Conservation (phyloP, 2,888 invertebrate genomes). For the Pseudanteris insignis region DNA sequence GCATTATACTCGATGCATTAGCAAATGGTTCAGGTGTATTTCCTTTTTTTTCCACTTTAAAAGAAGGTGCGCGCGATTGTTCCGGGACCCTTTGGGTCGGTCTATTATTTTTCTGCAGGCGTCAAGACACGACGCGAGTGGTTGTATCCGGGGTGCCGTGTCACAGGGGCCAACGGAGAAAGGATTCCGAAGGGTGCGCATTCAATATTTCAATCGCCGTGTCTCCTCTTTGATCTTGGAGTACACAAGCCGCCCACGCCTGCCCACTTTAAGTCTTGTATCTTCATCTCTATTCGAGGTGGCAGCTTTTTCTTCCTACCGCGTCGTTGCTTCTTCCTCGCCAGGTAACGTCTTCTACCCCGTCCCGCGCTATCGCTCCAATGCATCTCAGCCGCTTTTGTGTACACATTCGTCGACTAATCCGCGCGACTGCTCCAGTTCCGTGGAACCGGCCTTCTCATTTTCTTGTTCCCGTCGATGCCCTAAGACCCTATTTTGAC, state of each 20-base stretch:
- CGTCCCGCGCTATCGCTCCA: conserved; percentile 37
- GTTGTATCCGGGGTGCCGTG: conserved; percentile 21
- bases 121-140: conserved; percentile 37
- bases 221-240: conserved; percentile 54
- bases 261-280: conserved; percentile 53
- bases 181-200: conserved; percentile 50
- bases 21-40: conserved; percentile 26
- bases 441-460: conserved; percentile 22
- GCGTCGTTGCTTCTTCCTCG: conserved; percentile 39
- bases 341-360: conserved; percentile 35
- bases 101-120: conserved; percentile 39
- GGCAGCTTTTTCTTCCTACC: conserved; percentile 48
- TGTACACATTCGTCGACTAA: conserved; percentile 45
- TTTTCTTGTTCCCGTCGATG: conserved; percentile 17
- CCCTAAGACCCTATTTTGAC: conserved; percentile 19
- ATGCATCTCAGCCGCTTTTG: conserved; percentile 43
- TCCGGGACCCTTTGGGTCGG: conserved; percentile 13
- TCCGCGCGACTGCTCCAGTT: conserved; percentile 36
- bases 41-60: conserved; percentile 12
- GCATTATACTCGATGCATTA: conserved; percentile 6
- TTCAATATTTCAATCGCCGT: conserved; percentile 56
- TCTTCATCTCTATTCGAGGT: conserved; percentile 56
- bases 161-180: conserved; percentile 32
- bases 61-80: conserved; percentile 22
- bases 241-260: conserved; percentile 56